Evolutionary conservation across 2,797 vertebrate species (phyloP), one percentile per base, ranked within the genome.

Genomic region (Anableps anableps): DNA sequence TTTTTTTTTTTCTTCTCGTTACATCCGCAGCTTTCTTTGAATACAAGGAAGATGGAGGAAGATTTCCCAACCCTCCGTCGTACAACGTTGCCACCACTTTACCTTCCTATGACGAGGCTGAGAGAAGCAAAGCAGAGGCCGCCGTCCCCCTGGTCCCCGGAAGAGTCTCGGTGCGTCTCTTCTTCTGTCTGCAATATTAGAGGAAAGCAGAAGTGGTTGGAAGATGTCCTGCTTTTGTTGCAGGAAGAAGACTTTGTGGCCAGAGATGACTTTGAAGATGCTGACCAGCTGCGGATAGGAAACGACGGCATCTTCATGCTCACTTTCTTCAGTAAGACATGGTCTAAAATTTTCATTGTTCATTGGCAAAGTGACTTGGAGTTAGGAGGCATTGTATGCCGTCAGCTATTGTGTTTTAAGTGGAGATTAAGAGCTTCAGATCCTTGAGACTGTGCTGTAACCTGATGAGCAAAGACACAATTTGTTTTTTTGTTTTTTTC

Each of bases 281-380:
- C 97, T 0, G 98, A 99, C 89, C 99, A 99, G 94, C 96, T 99
- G 94, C 96, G 98, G 88, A 98, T 99, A 96, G 98, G 99, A 91
- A 99, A 99, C 3, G 99, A 99, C 73, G 98, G 98, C 89, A 98
- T 99, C 90, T 99, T 99, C 94, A 99, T 99, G 98, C 95, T 99
- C 73, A 99, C 98, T 1, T 99, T 99, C 94, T 99, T 99, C 95
- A 99, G 99, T 99, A 96, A 98, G 98, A 94, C 34, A 26, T n/a
- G 0, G 5, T 75, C 21, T 36, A 23, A 13, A 9, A 36, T 50
- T 53, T 77, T 21, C 62, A 0, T 14, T 14, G 43, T 36, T 77
- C n/a, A 36, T 21, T 5, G 13, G 41, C 5, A 17, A 45, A 16
- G 26, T 6, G 14, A n/a, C 17, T 13, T n/a, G 23, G 68, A n/a